A percentile compares a stretch with the other conserved stretches of the same genome.
These are phyloP conservation scores for Eulacestoma nigropectus DNA, from an alignment of 2,113 vertebrate genomes.

Conservation along the genomic window DNA sequence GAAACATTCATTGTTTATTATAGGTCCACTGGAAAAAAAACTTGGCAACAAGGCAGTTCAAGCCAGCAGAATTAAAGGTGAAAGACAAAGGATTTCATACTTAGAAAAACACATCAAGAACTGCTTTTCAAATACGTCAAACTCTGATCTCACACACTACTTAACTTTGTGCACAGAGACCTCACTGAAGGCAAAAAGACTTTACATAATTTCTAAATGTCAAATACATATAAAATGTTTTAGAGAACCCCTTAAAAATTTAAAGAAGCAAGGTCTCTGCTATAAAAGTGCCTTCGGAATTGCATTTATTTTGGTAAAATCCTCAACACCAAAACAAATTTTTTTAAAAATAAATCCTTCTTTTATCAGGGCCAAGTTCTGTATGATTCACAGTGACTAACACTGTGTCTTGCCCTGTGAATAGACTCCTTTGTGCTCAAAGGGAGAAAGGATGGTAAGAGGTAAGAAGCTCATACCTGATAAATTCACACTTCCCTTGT, in stretches of 20 bases:
- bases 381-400: conserved; percentile 41
- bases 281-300: not conserved
- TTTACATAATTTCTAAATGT: not conserved
- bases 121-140: not conserved
- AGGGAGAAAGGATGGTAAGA: not conserved
- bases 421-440: conserved; percentile 15
- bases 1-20: not conserved
- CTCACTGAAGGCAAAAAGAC: not conserved
- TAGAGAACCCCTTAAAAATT: not conserved
- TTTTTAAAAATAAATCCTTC: not conserved
- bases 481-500: not conserved
- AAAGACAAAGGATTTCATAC: not conserved
- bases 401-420: not conserved
- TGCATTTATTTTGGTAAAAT: not conserved
- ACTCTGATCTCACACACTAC: not conserved
- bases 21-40: not conserved
- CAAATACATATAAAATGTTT: not conserved
- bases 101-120: not conserved
- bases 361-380: not conserved
- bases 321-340: not conserved
- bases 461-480: not conserved
- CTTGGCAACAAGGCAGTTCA: not conserved
- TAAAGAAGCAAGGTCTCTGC: not conserved
- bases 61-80: not conserved
- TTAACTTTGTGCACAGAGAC: not conserved